Percentiles rank a stretch among this genome's conserved stretches.
phyloP scores from a whole-genome alignment of 2,888 invertebrate species.

The Tyria jacobaeae region DNA sequence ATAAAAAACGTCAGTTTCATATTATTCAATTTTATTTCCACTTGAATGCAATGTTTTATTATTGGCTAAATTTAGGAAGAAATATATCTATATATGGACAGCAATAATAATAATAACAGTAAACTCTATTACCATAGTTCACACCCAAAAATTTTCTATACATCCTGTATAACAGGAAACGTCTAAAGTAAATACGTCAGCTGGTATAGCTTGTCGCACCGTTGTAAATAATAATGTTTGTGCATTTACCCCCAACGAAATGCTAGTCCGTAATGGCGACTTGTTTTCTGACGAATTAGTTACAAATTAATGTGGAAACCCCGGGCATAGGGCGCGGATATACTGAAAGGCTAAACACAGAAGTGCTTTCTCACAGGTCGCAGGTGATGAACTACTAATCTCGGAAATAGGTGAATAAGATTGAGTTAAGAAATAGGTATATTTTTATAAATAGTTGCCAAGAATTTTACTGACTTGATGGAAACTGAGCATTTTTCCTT shows the following conservation, averaged over 20 bases:
- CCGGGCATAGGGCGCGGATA: constrained; percentile 8
- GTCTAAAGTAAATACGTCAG: constrained; percentile 64
- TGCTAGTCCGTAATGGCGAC: constrained; percentile 22
- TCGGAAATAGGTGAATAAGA: background rate
- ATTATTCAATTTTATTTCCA: too few relatives aligned
- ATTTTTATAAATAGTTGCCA: background rate
- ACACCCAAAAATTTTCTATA: too few relatives aligned
- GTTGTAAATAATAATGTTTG: constrained; percentile 73
- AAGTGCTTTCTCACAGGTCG: constrained; percentile 2
- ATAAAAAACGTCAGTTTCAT: too few relatives aligned
- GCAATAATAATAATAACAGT: too few relatives aligned
- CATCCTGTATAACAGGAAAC: constrained; percentile 57
- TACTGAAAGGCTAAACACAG: background rate
- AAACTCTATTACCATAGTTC: too few relatives aligned
- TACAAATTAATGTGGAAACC: constrained; percentile 24
- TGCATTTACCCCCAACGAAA: constrained; percentile 58
- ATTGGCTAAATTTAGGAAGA: too few relatives aligned
- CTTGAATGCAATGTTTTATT: too few relatives aligned
- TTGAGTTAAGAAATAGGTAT: background rate
- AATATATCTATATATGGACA: too few relatives aligned
- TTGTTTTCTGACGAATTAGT: constrained; percentile 29
- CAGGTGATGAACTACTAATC: constrained; percentile 4
- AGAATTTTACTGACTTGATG: background rate
- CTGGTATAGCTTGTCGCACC: constrained; percentile 68
- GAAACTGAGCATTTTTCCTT: too few relatives aligned